These are phyloP conservation scores for Sebastes diaconus DNA, from an alignment of 2,797 vertebrate species.

Conservation along the genomic window DNA sequence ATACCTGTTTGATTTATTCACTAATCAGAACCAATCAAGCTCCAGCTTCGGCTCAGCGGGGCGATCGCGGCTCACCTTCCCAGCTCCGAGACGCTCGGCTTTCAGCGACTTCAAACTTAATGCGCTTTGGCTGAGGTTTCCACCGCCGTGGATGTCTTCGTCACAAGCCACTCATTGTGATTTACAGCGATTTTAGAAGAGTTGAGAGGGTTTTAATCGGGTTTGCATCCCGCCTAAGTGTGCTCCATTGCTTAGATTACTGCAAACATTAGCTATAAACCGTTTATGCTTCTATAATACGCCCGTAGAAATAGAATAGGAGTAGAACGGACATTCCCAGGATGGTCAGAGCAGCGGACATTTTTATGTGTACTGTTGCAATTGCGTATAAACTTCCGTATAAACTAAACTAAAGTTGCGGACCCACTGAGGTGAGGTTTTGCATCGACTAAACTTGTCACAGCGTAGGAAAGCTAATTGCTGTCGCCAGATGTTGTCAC, in stretches of 20 bases:
- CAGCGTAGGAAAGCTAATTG: no score
- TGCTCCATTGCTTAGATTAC: slow-evolving; percentile 14
- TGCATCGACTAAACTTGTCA: no score
- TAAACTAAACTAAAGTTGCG: no score
- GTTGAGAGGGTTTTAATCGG: slow-evolving; percentile 55
- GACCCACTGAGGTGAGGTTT: no score
- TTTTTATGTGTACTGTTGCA: no score
- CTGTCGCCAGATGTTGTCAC: no score
- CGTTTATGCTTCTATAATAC: not conserved
- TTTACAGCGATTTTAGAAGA: slow-evolving; percentile 48
- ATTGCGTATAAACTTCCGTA: no score
- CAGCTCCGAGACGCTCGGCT: slow-evolving; percentile 58
- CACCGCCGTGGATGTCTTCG: slow-evolving; percentile 13
- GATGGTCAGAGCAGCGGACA: no score
- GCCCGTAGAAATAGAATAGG: no score
- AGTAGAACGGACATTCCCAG: no score
- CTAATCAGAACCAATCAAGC: slow-evolving; percentile 82
- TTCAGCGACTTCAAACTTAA: slow-evolving; percentile 62
- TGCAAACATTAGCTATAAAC: not conserved
- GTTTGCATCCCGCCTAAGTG: slow-evolving; percentile 45
- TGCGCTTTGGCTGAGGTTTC: slow-evolving; percentile 50
- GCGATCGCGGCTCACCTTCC: slow-evolving; percentile 53
- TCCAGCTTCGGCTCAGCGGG: slow-evolving; percentile 66
- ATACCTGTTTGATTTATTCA: slow-evolving; percentile 81
- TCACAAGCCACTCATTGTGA: slow-evolving; percentile 47